Evolutionary conservation across 37 sponge, comb jelly and placozoan genomes (phyloP).

Genomic region (Axinella damicornis): DNA sequence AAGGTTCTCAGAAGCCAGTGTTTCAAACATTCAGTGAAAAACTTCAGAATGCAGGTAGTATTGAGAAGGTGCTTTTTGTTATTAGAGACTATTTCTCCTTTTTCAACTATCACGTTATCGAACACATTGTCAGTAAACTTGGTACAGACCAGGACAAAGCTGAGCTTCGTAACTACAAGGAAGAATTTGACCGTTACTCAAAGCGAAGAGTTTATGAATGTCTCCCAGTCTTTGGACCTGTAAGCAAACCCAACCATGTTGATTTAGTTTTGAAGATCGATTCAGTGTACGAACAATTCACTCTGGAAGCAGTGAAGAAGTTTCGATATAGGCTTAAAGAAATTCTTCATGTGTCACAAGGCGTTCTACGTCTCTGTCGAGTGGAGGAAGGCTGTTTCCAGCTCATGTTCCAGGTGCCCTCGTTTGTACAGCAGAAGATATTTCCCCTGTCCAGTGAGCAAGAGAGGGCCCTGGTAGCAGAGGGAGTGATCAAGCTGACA

Average conservation of each 20-base stretch:
- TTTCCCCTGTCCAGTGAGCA: conserved; percentile 11
- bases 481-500: background rate
- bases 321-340: background rate
- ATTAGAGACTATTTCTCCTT: conserved; percentile 11
- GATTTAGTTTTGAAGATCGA: conserved; percentile 17
- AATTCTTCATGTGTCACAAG: background rate
- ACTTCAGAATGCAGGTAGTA: no score
- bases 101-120: conserved; percentile 8
- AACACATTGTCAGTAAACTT: background rate
- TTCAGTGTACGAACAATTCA: background rate
- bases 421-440: background rate
- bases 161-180: background rate
- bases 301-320: background rate
- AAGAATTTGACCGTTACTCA: conserved; percentile 6
- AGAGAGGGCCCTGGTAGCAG: background rate
- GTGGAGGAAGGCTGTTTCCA: conserved; percentile 20
- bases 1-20: no score
- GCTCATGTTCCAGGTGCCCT: background rate
- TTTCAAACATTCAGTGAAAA: no score
- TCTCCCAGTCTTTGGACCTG: background rate
- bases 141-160: conserved; percentile 1
- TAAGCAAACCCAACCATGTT: background rate
- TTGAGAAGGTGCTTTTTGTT: background rate
- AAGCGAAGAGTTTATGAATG: conserved; percentile 29
- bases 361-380: background rate